A percentile compares a stretch with the other conserved stretches of the same genome.
These are phyloP conservation scores for Nemotelus pantherinus DNA, from an alignment of 2,888 invertebrate species.

Conservation along the genomic window DNA sequence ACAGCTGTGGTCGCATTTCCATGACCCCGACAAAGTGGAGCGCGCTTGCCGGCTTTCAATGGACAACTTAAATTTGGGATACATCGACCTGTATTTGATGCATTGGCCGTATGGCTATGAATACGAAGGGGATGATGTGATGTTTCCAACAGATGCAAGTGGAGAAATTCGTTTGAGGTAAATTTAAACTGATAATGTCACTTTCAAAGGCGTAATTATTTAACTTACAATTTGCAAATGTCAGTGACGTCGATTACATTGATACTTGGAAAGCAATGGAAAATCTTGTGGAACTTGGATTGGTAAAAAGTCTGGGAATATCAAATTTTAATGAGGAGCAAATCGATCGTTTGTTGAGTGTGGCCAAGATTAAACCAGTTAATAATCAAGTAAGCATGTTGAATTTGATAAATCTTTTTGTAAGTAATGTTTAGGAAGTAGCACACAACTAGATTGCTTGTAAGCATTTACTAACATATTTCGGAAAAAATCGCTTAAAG, in stretches of 20 bases:
- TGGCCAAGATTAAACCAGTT: slow-evolving; percentile 74
- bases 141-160: slow-evolving; percentile 52
- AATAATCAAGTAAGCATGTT: slow-evolving; percentile 66
- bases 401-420: too few relatives aligned
- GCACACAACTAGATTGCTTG: too few relatives aligned
- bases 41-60: slow-evolving; percentile 72
- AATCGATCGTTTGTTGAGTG: slow-evolving; percentile 73
- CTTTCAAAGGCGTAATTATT: background rate
- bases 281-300: slow-evolving; percentile 73
- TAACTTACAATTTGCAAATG: background rate
- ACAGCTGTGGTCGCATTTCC: slow-evolving; percentile 63
- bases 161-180: slow-evolving; percentile 54
- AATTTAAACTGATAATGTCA: slow-evolving; percentile 43
- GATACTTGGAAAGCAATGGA: slow-evolving; percentile 88
- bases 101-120: slow-evolving; percentile 83
- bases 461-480: too few relatives aligned
- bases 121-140: slow-evolving; percentile 58
- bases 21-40: slow-evolving; percentile 72
- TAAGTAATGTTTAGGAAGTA: too few relatives aligned
- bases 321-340: slow-evolving; percentile 89
- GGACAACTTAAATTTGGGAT: slow-evolving; percentile 72
- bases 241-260: slow-evolving; percentile 74
- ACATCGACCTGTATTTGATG: slow-evolving; percentile 83
- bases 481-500: too few relatives aligned
- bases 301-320: slow-evolving; percentile 81